Evolutionary conservation across 1,140 invertebrate genomes (phyloP), one percentile per base, ranked within the genome.

Genomic region (Drosophila rufa): DNA sequence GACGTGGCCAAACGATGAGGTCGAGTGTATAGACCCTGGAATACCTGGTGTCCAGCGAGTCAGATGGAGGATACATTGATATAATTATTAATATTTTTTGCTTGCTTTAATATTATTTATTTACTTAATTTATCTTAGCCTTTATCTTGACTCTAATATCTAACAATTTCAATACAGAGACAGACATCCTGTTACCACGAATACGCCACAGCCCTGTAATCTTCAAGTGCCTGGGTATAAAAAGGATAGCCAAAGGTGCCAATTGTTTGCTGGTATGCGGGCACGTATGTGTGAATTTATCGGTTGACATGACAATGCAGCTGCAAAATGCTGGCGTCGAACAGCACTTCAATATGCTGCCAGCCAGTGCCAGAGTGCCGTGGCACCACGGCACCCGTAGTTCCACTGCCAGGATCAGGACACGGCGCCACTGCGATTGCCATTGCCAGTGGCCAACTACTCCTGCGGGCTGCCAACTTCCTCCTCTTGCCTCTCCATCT

Each of bases 281-380:
- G 66, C 69, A 67, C 80, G 59, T 90, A 85, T 90, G 82, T 90
- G 85, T 90, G 86, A 89, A 89, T 89, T 89, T 89, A 89, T 89
- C 85, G 85, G 85, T 90, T 91, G 85, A 85, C 85, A 91, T 90
- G 85, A 91, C 85, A 90, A 90, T 90, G 85, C 85, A 84, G 85
- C 86, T 91, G 85, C 86, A 91, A 90, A 91, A 90, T 90, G 85
- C 86, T 90, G 77, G 85, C 86, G 62, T 91, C 82, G 85, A 85
- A 89, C 85, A 75, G 77, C 79, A 90, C 86, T 90, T 85, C 81
- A 85, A 85, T 90, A 79, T 90, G 83, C 83, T 81, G 68, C 70
- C 56, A 68, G 67, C 75, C 57, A 79, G 51, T 25, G 53, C 53
- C 53, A 43, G 69, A 67, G 67, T 67, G 67, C 61, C 66, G 53